Evolutionary conservation across 2,888 invertebrate genomes (phyloP).

Genomic region (Acanthoscelides obtectus): DNA sequence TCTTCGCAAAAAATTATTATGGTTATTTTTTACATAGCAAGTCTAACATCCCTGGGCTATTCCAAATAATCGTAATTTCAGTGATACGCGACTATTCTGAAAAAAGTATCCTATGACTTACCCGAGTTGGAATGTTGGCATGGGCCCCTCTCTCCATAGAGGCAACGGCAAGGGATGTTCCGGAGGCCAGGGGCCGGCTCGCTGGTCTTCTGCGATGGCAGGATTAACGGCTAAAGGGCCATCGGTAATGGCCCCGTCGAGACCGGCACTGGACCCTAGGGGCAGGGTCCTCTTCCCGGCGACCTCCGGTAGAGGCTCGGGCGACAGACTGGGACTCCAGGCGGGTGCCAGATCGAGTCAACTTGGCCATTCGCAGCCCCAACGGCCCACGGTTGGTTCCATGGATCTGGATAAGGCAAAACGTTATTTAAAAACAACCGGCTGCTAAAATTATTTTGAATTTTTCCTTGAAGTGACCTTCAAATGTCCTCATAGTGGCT

Average conservation of each 20-base stretch:
- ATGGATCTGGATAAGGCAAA: slow-evolving; percentile 42
- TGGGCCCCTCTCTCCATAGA: slow-evolving; percentile 57
- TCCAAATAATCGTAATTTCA: too few species aligned
- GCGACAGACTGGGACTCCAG: slow-evolving; percentile 16
- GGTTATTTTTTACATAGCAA: too few species aligned
- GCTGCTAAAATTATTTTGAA: too few species aligned
- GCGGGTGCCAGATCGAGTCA: slow-evolving; percentile 76
- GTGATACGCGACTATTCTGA: too few species aligned
- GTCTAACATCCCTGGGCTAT: too few species aligned
- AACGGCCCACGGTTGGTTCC: slow-evolving; percentile 80
- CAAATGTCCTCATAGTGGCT: too few species aligned
- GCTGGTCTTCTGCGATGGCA: slow-evolving; percentile 41
- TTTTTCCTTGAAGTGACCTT: too few species aligned
- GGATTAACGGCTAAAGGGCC: neutral
- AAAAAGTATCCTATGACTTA: too few species aligned
- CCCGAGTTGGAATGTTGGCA: slow-evolving; percentile 49
- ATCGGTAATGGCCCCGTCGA: neutral
- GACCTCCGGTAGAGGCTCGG: neutral
- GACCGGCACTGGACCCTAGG: slow-evolving; percentile 31
- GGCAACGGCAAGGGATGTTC: slow-evolving; percentile 73
- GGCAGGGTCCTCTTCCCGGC: slow-evolving; percentile 34
- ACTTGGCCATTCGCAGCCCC: slow-evolving; percentile 96
- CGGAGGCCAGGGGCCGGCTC: slow-evolving; percentile 59
- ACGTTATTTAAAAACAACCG: neutral
- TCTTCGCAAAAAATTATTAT: too few species aligned